These are phyloP conservation scores for Lasioglossum marginatum DNA, from an alignment of 2,888 invertebrate genomes.

Conservation along the genomic window DNA sequence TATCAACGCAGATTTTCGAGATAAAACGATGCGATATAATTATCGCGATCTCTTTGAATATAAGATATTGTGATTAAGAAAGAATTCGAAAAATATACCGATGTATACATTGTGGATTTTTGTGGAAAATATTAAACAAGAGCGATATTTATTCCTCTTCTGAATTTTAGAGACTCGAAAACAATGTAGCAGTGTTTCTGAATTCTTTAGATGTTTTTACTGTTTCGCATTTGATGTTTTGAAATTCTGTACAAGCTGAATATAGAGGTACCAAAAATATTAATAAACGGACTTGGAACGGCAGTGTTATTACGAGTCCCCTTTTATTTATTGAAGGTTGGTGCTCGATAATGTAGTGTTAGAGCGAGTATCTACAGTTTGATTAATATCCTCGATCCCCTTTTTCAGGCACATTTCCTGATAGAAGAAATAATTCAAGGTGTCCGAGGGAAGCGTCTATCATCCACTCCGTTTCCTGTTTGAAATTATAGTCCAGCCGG, in stretches of 20 bases:
- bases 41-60: not conserved
- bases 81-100: not conserved
- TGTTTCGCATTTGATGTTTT: not conserved
- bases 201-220: not conserved
- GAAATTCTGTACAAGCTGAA: not conserved
- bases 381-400: constrained; percentile 2
- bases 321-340: not conserved
- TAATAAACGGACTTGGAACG: not conserved
- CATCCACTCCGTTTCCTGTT: constrained; percentile 16
- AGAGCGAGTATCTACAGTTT: not conserved
- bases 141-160: not conserved
- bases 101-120: too few species aligned
- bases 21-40: not conserved
- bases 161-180: not conserved
- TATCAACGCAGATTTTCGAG: not conserved
- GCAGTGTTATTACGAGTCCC: not conserved
- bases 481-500: constrained; percentile 23
- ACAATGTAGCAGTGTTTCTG: not conserved
- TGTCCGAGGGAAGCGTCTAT: constrained; percentile 22
- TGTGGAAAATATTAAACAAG: too few species aligned
- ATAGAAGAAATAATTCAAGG: constrained; percentile 30
- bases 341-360: not conserved
- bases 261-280: not conserved
- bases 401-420: constrained; percentile 16
- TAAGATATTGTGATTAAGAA: accelerated